Evolutionary conservation across 2,888 invertebrate genomes (phyloP).

Genomic region (Pachycephus smyrnensis): DNA sequence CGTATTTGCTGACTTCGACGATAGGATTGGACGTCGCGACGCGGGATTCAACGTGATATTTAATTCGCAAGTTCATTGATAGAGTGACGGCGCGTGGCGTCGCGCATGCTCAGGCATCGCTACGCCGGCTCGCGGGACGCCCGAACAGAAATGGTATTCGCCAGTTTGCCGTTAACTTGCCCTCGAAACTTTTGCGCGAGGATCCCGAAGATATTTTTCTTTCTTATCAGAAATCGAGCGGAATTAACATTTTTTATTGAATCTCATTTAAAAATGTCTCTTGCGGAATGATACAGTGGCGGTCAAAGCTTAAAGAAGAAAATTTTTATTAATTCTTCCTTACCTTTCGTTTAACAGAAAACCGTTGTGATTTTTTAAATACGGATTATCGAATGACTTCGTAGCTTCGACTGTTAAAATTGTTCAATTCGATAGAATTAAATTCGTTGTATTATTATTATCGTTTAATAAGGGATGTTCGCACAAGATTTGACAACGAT

Average conservation of each 20-base stretch:
- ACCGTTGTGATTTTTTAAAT: neutral
- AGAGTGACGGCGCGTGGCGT: neutral
- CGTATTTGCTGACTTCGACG: neutral
- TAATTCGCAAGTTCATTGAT: neutral
- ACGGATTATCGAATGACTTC: neutral
- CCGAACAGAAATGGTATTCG: constrained; percentile 8
- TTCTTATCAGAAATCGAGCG: neutral
- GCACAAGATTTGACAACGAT: neutral
- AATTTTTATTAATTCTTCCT: neutral
- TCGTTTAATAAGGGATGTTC: neutral
- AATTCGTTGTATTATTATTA: neutral
- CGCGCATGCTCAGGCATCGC: constrained; percentile 12
- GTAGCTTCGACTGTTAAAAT: neutral
- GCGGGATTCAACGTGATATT: neutral
- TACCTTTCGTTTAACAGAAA: neutral
- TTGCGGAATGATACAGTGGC: neutral
- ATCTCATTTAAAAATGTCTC: neutral
- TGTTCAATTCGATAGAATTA: neutral
- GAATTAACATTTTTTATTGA: neutral
- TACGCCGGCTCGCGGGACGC: constrained; percentile 12
- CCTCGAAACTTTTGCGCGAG: constrained; percentile 32
- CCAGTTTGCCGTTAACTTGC: constrained; percentile 35
- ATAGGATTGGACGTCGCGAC: neutral
- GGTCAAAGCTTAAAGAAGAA: neutral
- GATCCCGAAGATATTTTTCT: neutral